phyloP scores from a whole-genome alignment of 2,888 invertebrate genomes.

The Linnaemya vulpina region DNA sequence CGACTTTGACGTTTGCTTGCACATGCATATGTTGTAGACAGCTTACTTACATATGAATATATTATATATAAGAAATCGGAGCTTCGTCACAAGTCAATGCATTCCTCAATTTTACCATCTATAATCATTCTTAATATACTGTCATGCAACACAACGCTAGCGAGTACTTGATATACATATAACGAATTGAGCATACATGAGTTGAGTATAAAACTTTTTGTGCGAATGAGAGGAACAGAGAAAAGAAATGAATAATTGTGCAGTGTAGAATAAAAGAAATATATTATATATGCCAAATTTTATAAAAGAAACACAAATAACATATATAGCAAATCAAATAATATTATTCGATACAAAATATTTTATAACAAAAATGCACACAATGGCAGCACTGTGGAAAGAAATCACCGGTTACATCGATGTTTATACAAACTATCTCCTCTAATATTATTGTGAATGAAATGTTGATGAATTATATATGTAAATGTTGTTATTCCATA shows the following conservation, averaged over 20 bases:
- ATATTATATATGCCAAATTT: constrained; percentile 9
- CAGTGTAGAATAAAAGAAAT: constrained; percentile 14
- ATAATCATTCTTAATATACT: background rate
- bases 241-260: background rate
- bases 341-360: background rate
- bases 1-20: no score
- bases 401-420: constrained; percentile 30
- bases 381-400: constrained; percentile 24
- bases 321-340: background rate
- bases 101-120: background rate
- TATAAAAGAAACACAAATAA: background rate
- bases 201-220: constrained; percentile 11
- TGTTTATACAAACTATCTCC: constrained; percentile 8
- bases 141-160: constrained; percentile 19
- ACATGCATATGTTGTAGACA: no score
- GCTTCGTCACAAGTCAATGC: background rate
- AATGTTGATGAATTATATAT: background rate
- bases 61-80: no score
- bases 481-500: no score
- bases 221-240: background rate
- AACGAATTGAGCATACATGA: constrained; percentile 32
- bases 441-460: constrained; percentile 44
- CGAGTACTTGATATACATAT: constrained; percentile 31
- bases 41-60: no score
- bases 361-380: background rate